Evolutionary conservation across 2,113 vertebrate genomes (phyloP).

Genomic region (Excalfactoria chinensis): DNA sequence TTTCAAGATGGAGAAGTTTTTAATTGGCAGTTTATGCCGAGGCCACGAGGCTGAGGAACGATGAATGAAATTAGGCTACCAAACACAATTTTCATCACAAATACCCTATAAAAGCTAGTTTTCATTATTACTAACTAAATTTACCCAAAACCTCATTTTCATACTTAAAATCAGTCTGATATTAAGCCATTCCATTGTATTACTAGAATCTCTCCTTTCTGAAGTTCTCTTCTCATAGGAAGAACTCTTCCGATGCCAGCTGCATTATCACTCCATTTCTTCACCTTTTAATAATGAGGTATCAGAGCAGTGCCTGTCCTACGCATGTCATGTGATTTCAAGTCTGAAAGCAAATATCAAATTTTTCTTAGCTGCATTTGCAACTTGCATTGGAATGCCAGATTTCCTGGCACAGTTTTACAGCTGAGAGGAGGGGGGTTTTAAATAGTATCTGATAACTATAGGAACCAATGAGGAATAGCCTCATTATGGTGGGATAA

Average conservation of each 20-base stretch:
- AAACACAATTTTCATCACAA: not conserved
- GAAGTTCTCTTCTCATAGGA: too few species aligned
- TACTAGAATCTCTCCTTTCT: not conserved
- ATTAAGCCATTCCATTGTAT: not conserved
- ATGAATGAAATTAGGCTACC: not conserved
- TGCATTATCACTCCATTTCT: not conserved
- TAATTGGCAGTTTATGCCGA: not conserved
- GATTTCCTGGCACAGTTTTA: constrained; percentile 18
- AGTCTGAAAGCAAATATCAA: not conserved
- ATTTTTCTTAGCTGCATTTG: constrained; percentile 19
- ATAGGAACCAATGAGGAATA: constrained; percentile 21
- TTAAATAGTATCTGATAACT: constrained; percentile 46
- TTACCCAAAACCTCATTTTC: not conserved
- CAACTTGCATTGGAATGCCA: constrained; percentile 10
- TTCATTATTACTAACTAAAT: not conserved
- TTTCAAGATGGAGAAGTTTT: not conserved
- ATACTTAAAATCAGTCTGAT: not conserved
- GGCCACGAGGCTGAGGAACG: not conserved
- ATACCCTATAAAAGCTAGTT: not conserved
- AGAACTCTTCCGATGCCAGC: not conserved
- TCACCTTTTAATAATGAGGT: not conserved
- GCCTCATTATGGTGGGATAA: not conserved
- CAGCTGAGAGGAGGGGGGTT: constrained; percentile 4
- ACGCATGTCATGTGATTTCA: not conserved
- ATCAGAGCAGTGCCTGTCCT: not conserved